These are phyloP conservation scores for Daboia siamensis DNA, from an alignment of 2,113 vertebrate genomes.

Conservation along the genomic window DNA sequence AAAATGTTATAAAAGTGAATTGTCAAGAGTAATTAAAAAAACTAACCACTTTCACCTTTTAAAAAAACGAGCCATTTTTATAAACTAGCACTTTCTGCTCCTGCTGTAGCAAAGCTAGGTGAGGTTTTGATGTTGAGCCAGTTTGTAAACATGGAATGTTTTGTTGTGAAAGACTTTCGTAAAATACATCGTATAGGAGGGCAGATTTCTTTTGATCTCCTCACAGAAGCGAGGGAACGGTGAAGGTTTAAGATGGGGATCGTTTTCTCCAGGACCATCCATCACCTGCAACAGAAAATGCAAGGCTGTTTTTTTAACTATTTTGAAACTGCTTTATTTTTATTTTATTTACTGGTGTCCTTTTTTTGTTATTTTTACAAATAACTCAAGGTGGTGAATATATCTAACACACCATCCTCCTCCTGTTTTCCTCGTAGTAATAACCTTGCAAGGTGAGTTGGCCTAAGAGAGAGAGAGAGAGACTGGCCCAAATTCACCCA, in stretches of 20 bases:
- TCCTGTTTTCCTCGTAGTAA: background rate
- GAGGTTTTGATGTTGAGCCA: conserved; percentile 68
- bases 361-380: background rate
- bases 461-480: no score
- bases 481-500: background rate
- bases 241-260: conserved; percentile 78
- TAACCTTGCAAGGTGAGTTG: no score
- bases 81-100: conserved; percentile 49
- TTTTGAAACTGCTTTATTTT: background rate
- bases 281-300: conserved; percentile 79
- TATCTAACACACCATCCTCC: background rate
- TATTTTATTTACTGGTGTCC: background rate
- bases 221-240: conserved; percentile 90
- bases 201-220: conserved; percentile 79
- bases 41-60: background rate
- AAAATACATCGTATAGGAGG: conserved; percentile 77
- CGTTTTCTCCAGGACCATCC: conserved; percentile 88
- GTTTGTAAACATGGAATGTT: conserved; percentile 91
- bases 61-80: conserved; percentile 6
- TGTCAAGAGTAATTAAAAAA: conserved; percentile 35
- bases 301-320: conserved; percentile 27
- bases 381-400: background rate
- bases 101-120: conserved; percentile 16
- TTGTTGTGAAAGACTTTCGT: conserved; percentile 90
- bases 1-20: conserved; percentile 42